Percentiles rank a stretch among this genome's conserved stretches.
phyloP scores from a whole-genome alignment of 1,140 invertebrate species.

The Cotesia vestalis region DNA sequence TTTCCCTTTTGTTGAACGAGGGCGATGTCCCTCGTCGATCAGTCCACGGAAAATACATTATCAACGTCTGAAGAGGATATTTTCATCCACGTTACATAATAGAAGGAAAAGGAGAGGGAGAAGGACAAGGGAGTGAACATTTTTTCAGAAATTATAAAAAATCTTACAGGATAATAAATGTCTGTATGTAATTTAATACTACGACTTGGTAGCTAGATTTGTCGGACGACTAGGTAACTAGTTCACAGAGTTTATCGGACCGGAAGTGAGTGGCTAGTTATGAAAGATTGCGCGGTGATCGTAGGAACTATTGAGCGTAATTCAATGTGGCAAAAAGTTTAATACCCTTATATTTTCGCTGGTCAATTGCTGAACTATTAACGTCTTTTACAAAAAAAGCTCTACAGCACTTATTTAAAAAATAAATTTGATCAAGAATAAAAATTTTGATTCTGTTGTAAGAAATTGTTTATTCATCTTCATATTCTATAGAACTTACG shows the following conservation, averaged over 20 bases:
- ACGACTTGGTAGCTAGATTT: conserved; percentile 16
- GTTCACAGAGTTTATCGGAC: conserved; percentile 40
- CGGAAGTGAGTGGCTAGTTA: conserved; percentile 43
- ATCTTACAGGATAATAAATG: too few species aligned
- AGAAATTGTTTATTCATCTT: too few species aligned
- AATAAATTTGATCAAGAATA: too few species aligned
- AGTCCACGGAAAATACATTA: conserved; percentile 44
- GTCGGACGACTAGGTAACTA: conserved; percentile 34
- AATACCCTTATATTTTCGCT: neutral
- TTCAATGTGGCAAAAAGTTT: conserved; percentile 9
- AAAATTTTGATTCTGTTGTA: too few species aligned
- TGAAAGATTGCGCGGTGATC: conserved; percentile 40
- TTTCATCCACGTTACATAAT: neutral
- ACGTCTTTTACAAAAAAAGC: too few species aligned
- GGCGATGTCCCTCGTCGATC: conserved; percentile 17
- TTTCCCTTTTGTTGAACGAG: conserved; percentile 47
- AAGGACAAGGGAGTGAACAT: neutral
- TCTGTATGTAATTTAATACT: conserved; percentile 10
- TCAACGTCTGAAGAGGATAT: conserved; percentile 25
- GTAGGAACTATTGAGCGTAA: conserved; percentile 33
- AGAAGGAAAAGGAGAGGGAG: too few species aligned
- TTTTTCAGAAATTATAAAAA: neutral
- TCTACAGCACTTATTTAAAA: too few species aligned
- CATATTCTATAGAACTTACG: too few species aligned
- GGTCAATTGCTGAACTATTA: neutral